Conservation (phyloP, 2,888 invertebrate genomes). For the Melanostoma scalare region DNA sequence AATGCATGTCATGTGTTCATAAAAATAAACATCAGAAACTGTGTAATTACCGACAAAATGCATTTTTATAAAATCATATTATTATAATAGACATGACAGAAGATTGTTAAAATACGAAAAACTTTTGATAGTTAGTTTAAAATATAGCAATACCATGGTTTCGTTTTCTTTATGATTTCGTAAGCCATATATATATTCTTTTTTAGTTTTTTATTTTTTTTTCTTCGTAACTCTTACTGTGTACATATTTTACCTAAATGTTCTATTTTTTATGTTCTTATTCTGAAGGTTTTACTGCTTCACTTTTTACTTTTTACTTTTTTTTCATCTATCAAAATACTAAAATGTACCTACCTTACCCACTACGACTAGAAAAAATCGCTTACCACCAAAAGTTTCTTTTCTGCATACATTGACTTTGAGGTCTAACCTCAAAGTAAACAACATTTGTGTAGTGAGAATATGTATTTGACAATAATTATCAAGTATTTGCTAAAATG, state of each 20-base stretch:
- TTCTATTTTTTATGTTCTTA: neutral
- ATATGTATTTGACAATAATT: conserved; percentile 70
- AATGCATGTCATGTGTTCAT: conserved; percentile 51
- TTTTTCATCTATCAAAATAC: too few species aligned
- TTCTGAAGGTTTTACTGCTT: conserved; percentile 1
- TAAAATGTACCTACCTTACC: too few species aligned
- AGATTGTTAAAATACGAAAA: conserved; percentile 17
- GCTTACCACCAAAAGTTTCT: too few species aligned
- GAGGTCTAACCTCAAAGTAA: conserved; percentile 11
- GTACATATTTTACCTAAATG: too few species aligned
- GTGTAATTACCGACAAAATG: conserved; percentile 33
- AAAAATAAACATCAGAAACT: conserved; percentile 13
- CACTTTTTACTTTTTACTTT: too few species aligned
- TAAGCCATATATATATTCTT: neutral
- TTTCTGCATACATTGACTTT: neutral
- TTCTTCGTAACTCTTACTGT: neutral
- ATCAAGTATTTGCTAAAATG: conserved; percentile 59
- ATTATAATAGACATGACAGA: conserved; percentile 10
- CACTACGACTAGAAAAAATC: too few species aligned
- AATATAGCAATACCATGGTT: conserved; percentile 40
- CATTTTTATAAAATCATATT: conserved; percentile 30
- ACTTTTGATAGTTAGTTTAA: conserved; percentile 28
- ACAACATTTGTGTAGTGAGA: conserved; percentile 55
- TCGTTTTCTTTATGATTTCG: conserved; percentile 26
- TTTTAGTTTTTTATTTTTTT: neutral